Conservation (phyloP, 2,113 vertebrate genomes). For the Capreolus pygargus region DNA sequence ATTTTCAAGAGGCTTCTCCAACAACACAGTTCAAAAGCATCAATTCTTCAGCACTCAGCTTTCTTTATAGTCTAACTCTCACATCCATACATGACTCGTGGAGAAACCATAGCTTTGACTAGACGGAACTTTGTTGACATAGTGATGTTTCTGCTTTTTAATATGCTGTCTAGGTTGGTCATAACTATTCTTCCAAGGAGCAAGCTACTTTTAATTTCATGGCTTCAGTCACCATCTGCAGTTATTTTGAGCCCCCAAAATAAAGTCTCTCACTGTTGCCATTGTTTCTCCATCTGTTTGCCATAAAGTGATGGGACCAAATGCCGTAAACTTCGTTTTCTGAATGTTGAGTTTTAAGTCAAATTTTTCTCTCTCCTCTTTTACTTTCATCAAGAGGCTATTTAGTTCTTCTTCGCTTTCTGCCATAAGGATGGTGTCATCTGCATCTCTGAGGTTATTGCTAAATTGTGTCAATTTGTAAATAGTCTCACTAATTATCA, state of each 20-base stretch:
- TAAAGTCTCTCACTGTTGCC: not conserved
- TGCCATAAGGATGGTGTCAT: not conserved
- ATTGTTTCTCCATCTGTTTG: not conserved
- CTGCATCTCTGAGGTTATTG: not conserved
- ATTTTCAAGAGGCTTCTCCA: not conserved
- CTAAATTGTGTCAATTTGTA: not conserved
- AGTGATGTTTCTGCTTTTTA: not conserved
- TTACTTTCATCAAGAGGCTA: not conserved
- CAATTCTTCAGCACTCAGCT: not conserved
- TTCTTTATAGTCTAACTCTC: not conserved
- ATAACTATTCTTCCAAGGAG: not conserved
- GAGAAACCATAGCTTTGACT: not conserved
- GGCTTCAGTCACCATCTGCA: not conserved
- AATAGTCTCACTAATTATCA: not conserved
- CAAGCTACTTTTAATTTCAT: not conserved
- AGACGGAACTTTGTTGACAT: not conserved
- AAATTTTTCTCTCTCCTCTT: not conserved
- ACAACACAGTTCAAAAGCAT: not conserved
- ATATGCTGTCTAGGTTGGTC: not conserved
- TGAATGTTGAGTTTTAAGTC: not conserved
- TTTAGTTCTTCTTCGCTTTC: not conserved
- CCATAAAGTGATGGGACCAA: not conserved
- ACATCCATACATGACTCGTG: not conserved
- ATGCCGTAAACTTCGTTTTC: not conserved
- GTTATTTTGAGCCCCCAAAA: not conserved